Conservation (phyloP, 2,797 vertebrate genomes). For the Sciaenops ocellatus region DNA sequence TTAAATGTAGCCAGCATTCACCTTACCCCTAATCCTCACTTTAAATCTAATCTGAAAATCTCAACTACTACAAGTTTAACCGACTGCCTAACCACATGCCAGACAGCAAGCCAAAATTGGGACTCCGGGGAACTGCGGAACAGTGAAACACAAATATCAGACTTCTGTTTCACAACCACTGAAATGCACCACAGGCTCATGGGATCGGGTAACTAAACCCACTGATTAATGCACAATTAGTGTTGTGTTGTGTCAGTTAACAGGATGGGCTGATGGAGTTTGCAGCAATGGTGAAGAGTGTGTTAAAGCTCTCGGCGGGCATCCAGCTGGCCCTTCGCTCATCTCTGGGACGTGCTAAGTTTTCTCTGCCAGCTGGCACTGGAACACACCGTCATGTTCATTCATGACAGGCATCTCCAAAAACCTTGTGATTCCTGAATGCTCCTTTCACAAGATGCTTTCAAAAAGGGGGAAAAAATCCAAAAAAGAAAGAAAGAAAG, state of each 20-base stretch:
- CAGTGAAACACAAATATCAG: constrained; percentile 57
- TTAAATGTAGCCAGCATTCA: constrained; percentile 32
- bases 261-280: constrained; percentile 78
- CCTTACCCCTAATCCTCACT: constrained; percentile 18
- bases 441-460: constrained; percentile 68
- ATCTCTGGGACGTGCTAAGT: constrained; percentile 78
- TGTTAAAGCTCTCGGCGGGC: constrained; percentile 80
- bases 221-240: constrained; percentile 85
- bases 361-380: constrained; percentile 84
- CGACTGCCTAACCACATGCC: constrained; percentile 29
- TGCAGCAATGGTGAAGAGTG: constrained; percentile 76
- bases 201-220: constrained; percentile 73
- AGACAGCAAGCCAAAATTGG: constrained; percentile 54
- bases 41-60: constrained; percentile 41
- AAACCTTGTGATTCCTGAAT: constrained; percentile 77
- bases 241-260: constrained; percentile 81
- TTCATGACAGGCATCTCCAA: constrained; percentile 81
- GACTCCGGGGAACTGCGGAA: constrained; percentile 40
- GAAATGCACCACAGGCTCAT: constrained; percentile 63
- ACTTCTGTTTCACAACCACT: constrained; percentile 54
- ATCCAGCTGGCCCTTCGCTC: constrained; percentile 83
- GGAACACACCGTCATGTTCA: constrained; percentile 77
- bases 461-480: constrained; percentile 48
- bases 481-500: constrained; percentile 28
- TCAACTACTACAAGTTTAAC: constrained; percentile 19